Conservation (phyloP, 2,797 vertebrate species). For the Acanthurus lineatus region DNA sequence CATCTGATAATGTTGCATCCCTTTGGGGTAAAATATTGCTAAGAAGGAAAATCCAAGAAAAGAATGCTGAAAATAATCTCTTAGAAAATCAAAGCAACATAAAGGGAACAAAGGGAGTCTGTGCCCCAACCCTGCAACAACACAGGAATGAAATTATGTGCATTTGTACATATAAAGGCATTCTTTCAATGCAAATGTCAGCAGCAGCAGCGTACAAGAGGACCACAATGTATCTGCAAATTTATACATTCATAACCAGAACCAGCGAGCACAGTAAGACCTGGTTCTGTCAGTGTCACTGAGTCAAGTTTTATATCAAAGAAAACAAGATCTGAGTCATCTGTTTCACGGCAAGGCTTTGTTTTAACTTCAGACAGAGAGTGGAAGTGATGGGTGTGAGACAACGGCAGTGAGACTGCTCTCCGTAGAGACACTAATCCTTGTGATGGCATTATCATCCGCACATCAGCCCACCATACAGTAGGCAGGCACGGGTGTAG, state of each 20-base stretch:
- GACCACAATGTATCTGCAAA: neutral
- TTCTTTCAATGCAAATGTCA: conserved; percentile 2
- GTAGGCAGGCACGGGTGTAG: conserved; percentile 63
- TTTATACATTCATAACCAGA: conserved; percentile 25
- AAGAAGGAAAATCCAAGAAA: conserved; percentile 67
- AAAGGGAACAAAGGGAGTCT: conserved; percentile 42
- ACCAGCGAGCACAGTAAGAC: conserved; percentile 40
- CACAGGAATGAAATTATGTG: neutral
- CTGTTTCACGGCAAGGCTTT: conserved; percentile 58
- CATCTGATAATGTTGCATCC: conserved; percentile 71
- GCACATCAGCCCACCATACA: conserved; percentile 70
- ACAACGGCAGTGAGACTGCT: conserved; percentile 60
- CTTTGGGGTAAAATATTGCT: conserved; percentile 70
- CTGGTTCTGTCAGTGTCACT: conserved; percentile 75
- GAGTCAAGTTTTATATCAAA: conserved; percentile 74
- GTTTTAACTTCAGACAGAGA: conserved; percentile 72
- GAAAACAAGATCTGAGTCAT: conserved; percentile 72
- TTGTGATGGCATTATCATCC: conserved; percentile 76
- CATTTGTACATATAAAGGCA: conserved; percentile 3
- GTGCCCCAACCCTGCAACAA: conserved; percentile 15
- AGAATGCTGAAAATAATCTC: conserved; percentile 68
- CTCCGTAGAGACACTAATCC: conserved; percentile 74
- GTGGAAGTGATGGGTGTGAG: conserved; percentile 70
- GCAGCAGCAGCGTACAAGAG: neutral
- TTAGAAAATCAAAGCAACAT: conserved; percentile 62